phyloP scores from a whole-genome alignment of 2,888 invertebrate genomes.

The Luffia ferchaultella region DNA sequence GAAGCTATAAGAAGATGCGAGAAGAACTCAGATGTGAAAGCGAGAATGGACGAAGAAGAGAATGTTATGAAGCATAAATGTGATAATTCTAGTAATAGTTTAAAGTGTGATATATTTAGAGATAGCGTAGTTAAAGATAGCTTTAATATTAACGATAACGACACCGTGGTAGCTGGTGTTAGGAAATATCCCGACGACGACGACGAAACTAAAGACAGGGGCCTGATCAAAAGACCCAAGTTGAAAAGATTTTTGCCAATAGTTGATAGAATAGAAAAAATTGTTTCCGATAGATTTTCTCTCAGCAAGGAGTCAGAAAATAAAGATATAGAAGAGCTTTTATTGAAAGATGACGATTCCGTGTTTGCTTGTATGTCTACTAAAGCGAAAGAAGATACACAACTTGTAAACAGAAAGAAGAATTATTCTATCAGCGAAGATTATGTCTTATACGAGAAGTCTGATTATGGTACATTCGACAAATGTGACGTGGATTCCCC shows the following conservation, averaged over 20 bases:
- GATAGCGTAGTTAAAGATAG: slow-evolving; percentile 27
- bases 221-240: slow-evolving; percentile 46
- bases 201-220: slow-evolving; percentile 22
- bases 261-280: slow-evolving; percentile 40
- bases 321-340: slow-evolving; percentile 40
- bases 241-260: slow-evolving; percentile 41
- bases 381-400: slow-evolving; percentile 23
- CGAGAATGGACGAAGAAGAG: slow-evolving; percentile 31
- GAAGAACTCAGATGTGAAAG: slow-evolving; percentile 18
- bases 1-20: slow-evolving; percentile 62
- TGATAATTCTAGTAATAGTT: slow-evolving; percentile 46
- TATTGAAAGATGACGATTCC: slow-evolving; percentile 39
- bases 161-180: slow-evolving; percentile 1
- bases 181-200: slow-evolving; percentile 15
- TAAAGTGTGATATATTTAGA: slow-evolving; percentile 34
- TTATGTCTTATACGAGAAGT: slow-evolving; percentile 47
- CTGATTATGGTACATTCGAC: slow-evolving; percentile 51
- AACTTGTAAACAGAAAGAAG: slow-evolving; percentile 34
- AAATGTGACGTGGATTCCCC: slow-evolving; percentile 33
- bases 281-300: slow-evolving; percentile 37
- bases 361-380: slow-evolving; percentile 30
- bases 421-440: slow-evolving; percentile 43
- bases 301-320: slow-evolving; percentile 22
- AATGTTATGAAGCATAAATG: slow-evolving; percentile 52
- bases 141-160: slow-evolving; percentile 17